phyloP scores from a whole-genome alignment of 2,888 invertebrate genomes.

The Philopedon plagiatum region DNA sequence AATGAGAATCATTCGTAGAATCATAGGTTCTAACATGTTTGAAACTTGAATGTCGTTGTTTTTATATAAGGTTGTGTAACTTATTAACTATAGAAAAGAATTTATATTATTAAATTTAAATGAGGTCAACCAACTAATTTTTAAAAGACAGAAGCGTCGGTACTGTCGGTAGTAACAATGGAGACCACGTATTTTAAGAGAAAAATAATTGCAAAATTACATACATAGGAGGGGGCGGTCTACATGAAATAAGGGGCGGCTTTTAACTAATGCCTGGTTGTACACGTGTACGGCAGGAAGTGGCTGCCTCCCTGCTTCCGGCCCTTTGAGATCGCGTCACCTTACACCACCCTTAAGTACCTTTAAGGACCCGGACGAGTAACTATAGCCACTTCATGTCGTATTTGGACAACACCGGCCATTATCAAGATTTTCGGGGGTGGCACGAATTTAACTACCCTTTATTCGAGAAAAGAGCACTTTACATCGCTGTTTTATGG shows the following conservation, averaged over 20 bases:
- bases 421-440: slow-evolving; percentile 50
- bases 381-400: slow-evolving; percentile 44
- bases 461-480: slow-evolving; percentile 20
- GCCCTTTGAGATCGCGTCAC: slow-evolving; percentile 37
- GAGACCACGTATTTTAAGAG: too few species aligned
- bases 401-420: slow-evolving; percentile 49
- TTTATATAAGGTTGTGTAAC: too few species aligned
- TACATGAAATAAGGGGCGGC: slow-evolving; percentile 29
- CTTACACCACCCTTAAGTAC: slow-evolving; percentile 34
- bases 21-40: too few species aligned
- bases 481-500: slow-evolving; percentile 21
- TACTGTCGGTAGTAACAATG: too few species aligned
- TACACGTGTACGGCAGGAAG: slow-evolving; percentile 49
- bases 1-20: too few species aligned
- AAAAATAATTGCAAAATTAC: background rate
- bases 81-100: too few species aligned
- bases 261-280: slow-evolving; percentile 42
- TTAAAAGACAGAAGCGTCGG: too few species aligned
- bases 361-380: slow-evolving; percentile 31
- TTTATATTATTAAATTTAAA: too few species aligned
- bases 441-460: slow-evolving; percentile 46
- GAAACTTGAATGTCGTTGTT: too few species aligned
- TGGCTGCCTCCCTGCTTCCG: slow-evolving; percentile 44
- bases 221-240: slow-evolving; percentile 4
- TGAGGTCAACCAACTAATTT: too few species aligned